Evolutionary conservation across 2,113 vertebrate genomes (phyloP).

Genomic region (Propithecus coquereli): DNA sequence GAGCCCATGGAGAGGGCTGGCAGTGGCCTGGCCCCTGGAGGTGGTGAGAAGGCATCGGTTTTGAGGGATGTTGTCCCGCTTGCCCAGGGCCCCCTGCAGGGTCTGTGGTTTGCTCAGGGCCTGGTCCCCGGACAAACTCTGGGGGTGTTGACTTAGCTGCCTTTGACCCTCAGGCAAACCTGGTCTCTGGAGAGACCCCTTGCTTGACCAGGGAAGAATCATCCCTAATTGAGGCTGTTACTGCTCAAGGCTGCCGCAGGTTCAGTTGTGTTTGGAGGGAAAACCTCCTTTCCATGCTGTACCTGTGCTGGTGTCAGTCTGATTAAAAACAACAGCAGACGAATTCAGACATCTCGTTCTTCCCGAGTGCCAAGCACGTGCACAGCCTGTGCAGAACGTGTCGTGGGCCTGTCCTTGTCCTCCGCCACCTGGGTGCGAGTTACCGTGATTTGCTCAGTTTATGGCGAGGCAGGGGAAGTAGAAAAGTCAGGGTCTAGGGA

Average conservation of each 20-base stretch:
- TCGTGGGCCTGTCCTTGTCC: background rate
- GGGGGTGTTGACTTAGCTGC: background rate
- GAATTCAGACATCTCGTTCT: rapidly evolving
- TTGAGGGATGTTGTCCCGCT: rapidly evolving
- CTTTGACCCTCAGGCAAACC: constrained; percentile 23
- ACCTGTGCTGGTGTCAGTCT: background rate
- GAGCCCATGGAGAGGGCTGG: background rate
- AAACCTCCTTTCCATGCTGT: background rate
- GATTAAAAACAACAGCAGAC: background rate
- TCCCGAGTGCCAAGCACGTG: rapidly evolving
- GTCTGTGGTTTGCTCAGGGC: background rate
- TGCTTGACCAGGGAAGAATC: background rate
- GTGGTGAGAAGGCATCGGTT: background rate
- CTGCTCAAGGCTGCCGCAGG: background rate
- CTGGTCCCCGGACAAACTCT: background rate
- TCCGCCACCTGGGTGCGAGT: background rate
- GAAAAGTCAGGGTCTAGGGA: background rate
- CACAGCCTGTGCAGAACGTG: rapidly evolving
- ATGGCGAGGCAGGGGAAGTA: background rate
- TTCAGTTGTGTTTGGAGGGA: background rate
- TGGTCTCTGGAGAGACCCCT: background rate
- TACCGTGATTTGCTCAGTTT: background rate
- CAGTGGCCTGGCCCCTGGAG: background rate
- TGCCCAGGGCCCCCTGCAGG: background rate
- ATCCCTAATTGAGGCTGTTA: background rate